Base-by-base conservation (phyloP, 1,140 invertebrate species). In the Heliconius congener region DNA sequence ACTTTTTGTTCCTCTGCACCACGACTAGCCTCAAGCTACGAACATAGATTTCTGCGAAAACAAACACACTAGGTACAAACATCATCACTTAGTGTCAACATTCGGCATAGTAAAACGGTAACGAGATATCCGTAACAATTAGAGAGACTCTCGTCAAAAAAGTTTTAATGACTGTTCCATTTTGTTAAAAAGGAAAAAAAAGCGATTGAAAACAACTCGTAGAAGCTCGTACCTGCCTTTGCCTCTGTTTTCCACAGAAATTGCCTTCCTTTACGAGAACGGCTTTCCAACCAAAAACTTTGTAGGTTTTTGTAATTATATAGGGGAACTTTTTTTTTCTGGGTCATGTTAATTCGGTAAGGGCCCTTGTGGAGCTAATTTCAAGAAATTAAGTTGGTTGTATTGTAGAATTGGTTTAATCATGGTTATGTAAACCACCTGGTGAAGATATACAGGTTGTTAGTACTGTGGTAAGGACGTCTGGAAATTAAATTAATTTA, bases 81-180 rank as follows among this genome's bases (percentile, higher is more conserved):
- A 73, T 30, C 76, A 73, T 30, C 72, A 77, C 57, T 81, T 81
- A 81, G 57, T 76, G 79, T 81, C 73, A 80, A 76, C 66, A 74
- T 80, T 80, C 42, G 74, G 74, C 76, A 66, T 66, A 77, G 74
- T 78, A 73, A 73, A 83, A 84, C 82, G 83, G 74, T 88, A 87
- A 89, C 85, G 82, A 90, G 87, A 87, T 89, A 90, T 87, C 86
- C 85, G 81, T 89, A 88, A 89, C 87, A 90, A 89, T 88, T 90
- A 88, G 87, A 89, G 73, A 77, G 80, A 71, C 78, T 77, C 82
- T 85, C 84, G 84, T 89, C 87, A 90, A 88, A 88, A 72, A 90
- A 90, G 84, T 90, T 90, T 90, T 90, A 90, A 90, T 87, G 87
- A 89, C 85, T 87, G 83, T 82, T 86, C 84, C 82, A 84, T 81